Evolutionary conservation across 2,888 invertebrate genomes (phyloP).

Genomic region (Hymenopus coronatus): DNA sequence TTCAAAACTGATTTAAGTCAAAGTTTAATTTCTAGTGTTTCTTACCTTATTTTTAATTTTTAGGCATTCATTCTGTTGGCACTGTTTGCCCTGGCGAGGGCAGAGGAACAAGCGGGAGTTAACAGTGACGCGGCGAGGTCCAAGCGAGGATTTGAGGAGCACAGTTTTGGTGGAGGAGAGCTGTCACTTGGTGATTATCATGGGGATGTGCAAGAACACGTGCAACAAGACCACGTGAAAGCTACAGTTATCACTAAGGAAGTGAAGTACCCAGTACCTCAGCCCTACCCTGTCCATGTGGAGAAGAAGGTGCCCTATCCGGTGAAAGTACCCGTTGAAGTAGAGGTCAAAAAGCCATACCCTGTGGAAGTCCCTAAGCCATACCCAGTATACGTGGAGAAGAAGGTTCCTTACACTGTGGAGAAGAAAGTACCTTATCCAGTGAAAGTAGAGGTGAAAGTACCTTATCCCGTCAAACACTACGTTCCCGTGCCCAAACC

Average conservation of each 20-base stretch:
- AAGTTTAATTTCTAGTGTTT: too few relatives aligned
- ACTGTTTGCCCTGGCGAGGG: background rate
- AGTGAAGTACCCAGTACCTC: slow-evolving; percentile 39
- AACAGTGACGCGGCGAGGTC: background rate
- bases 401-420: slow-evolving; percentile 55
- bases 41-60: background rate
- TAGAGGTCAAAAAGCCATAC: slow-evolving; percentile 64
- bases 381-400: slow-evolving; percentile 46
- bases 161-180: background rate
- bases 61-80: background rate
- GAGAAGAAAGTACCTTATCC: slow-evolving; percentile 45
- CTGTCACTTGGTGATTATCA: background rate
- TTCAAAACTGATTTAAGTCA: too few relatives aligned
- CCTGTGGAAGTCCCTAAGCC: slow-evolving; percentile 53
- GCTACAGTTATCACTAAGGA: slow-evolving; percentile 32
- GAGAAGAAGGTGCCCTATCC: slow-evolving; percentile 43
- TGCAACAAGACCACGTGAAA: slow-evolving; percentile 23
- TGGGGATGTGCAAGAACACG: background rate
- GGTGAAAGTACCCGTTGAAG: slow-evolving; percentile 52
- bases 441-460: slow-evolving; percentile 43
- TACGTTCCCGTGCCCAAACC: slow-evolving; percentile 45
- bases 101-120: background rate
- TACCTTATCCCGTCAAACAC: slow-evolving; percentile 44
- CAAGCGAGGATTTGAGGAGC: background rate
- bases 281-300: slow-evolving; percentile 44